These are phyloP conservation scores for Dolichallabes microphthalmus DNA, from an alignment of 2,113 vertebrate genomes.

Conservation along the genomic window DNA sequence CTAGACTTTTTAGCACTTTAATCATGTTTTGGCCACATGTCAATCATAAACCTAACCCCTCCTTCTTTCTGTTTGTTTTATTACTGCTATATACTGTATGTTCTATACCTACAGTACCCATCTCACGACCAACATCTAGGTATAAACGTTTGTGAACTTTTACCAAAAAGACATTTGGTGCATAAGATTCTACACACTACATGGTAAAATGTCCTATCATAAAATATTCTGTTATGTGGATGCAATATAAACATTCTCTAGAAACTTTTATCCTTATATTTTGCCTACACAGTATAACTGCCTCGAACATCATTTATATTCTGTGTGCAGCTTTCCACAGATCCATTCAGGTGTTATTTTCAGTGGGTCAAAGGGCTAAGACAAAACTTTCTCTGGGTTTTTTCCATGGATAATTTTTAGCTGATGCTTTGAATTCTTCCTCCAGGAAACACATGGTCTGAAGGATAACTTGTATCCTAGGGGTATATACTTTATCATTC, in stretches of 20 bases:
- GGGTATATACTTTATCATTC: no score
- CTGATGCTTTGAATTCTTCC: background rate
- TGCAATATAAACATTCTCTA: background rate
- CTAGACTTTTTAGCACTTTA: no score
- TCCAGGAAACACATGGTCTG: background rate
- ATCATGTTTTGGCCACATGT: no score
- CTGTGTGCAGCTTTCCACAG: background rate
- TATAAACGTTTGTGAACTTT: background rate
- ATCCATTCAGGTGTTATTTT: background rate
- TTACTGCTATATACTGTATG: no score
- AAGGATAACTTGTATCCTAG: background rate
- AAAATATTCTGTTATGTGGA: background rate
- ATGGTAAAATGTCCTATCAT: background rate
- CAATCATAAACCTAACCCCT: background rate
- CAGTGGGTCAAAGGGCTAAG: background rate
- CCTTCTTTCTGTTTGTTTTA: background rate
- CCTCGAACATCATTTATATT: background rate
- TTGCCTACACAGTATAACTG: background rate
- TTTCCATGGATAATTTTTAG: background rate
- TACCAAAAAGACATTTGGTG: background rate
- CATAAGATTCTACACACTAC: no score
- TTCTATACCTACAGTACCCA: background rate
- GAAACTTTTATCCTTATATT: background rate
- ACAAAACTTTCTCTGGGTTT: background rate
- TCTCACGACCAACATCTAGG: background rate